Base-by-base conservation (phyloP, 2,888 invertebrate genomes). In the Meteorus cinctellus region DNA sequence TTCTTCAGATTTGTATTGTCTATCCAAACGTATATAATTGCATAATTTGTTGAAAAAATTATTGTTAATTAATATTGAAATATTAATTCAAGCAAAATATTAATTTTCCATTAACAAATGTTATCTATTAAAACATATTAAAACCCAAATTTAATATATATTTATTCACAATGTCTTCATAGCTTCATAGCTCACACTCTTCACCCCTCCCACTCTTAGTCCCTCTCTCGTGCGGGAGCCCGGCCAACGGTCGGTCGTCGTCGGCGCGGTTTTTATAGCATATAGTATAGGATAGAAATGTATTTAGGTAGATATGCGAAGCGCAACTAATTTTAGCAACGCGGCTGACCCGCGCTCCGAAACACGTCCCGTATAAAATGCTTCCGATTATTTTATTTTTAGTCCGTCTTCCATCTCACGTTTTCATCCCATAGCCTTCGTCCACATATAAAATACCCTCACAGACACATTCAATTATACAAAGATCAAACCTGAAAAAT, bases 321-420 rank as follows among this genome's bases (percentile, higher is more conserved):
- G 82, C 84, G 72, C 70, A 78, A 82, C 84, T 87, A 87, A 87
- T 85, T 87, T 87, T 87, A 87, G 85, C 82, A 75, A 79, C 77
- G 19, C 19, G 81, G 80, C 82, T 83, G 86, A 86, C 86, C 86
- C 85, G 85, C 82, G 84, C 84, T 81, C 80, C 81, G 75, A 67
- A 81, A 81, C 82, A 81, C 79, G 80, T 79, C 79, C 81, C 81
- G 83, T 81, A 84, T 86, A 84, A 87, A 87, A 87, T 84, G 82
- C 84, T 86, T 85, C 83, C 84, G 86, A 86, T 87, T 86, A 86
- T 83, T 83, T 87, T 87, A 87, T 87, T 87, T 87, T 87, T 87
- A 86, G 86, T 76, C 68, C 51, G 27, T 60, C 34, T 63, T 74
- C 27, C 45, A 74, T 65, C 65, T 45, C 31, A 59, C 55, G 45